A percentile compares a stretch with the other conserved stretches of the same genome.
Conservation (phyloP, 1,140 invertebrate genomes). For the Brachionus manjavacas region DNA sequence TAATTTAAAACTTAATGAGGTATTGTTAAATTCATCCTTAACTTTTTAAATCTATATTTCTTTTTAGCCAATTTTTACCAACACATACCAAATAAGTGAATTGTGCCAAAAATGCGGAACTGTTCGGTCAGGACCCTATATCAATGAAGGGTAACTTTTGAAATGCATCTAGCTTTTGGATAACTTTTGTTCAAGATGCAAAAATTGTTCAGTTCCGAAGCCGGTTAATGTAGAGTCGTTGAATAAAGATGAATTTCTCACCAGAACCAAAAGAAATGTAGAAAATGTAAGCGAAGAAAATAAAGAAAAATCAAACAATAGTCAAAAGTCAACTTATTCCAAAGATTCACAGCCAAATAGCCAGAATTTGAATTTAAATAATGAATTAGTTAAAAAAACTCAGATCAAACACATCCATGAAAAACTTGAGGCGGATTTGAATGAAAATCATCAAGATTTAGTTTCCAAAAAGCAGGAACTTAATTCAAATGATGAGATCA, state of each 20-base stretch:
- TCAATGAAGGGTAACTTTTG: background rate
- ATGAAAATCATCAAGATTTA: background rate
- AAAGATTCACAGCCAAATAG: too few relatives aligned
- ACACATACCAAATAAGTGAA: conserved; percentile 19
- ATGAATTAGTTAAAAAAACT: too few relatives aligned
- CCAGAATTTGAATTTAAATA: too few relatives aligned
- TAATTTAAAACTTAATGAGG: background rate
- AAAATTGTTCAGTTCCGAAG: conserved; percentile 16
- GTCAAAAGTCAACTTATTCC: background rate
- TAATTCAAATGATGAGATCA: background rate
- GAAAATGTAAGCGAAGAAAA: background rate
- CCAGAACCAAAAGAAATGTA: background rate
- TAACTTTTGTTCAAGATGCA: background rate
- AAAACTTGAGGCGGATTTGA: background rate
- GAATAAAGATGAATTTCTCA: background rate
- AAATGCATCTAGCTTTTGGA: background rate
- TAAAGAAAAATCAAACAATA: background rate
- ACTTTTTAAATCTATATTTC: background rate
- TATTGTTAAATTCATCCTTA: background rate
- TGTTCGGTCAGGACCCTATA: background rate
- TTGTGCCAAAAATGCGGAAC: background rate
- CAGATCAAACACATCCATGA: too few relatives aligned
- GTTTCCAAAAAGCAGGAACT: background rate
- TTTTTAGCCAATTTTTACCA: background rate
- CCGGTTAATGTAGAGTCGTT: background rate